Conservation (phyloP, 1,140 invertebrate genomes). For the Rhopalosiphum padi region DNA sequence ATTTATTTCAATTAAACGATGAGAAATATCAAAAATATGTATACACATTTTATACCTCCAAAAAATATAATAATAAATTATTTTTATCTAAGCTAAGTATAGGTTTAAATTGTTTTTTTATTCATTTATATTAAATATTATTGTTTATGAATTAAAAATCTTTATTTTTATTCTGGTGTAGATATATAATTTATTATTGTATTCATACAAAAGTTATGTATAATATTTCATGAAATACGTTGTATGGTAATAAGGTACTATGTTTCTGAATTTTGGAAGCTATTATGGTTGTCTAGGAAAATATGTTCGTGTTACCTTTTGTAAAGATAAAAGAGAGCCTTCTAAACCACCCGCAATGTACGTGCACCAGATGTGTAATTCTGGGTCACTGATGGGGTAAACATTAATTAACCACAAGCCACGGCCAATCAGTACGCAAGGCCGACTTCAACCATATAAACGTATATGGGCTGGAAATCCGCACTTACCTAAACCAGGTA, state of each 20-base stretch:
- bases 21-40: not conserved
- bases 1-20: not conserved
- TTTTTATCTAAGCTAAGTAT: not conserved
- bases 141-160: not conserved
- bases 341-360: not conserved
- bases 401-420: slow-evolving; percentile 50
- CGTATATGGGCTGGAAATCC: not conserved
- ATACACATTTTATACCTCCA: not conserved
- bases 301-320: not conserved
- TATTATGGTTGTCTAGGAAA: slow-evolving; percentile 15
- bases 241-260: not conserved
- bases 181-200: not conserved
- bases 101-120: not conserved
- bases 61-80: not conserved
- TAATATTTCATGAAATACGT: not conserved
- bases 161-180: not conserved
- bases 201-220: not conserved
- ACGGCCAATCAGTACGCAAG: slow-evolving; percentile 34
- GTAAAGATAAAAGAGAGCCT: slow-evolving; percentile 34
- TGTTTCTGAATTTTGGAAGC: not conserved
- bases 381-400: slow-evolving; percentile 10
- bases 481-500: not conserved
- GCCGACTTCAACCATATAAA: not conserved
- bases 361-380: slow-evolving; percentile 43
- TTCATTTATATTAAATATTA: not conserved